phyloP scores from a whole-genome alignment of 1,140 invertebrate genomes.

The Dendroctonus ponderosae region DNA sequence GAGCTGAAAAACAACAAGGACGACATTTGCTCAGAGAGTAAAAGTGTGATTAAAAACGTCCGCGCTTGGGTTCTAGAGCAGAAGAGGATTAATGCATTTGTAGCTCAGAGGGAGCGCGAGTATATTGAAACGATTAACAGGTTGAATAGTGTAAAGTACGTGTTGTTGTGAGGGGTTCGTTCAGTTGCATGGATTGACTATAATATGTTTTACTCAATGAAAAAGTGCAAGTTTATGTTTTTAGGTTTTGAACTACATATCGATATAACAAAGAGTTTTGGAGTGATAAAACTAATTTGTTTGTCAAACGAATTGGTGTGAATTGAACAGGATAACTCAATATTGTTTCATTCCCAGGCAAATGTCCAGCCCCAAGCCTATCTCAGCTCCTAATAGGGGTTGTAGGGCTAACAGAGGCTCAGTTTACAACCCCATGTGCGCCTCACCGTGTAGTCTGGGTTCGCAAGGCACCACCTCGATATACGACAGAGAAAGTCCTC shows the following conservation, averaged over 20 bases:
- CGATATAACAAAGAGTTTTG: slow-evolving; percentile 8
- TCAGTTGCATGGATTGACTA: not conserved
- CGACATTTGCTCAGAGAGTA: slow-evolving; percentile 41
- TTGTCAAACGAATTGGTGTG: too few relatives aligned
- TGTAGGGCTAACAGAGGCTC: not conserved
- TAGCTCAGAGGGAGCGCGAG: slow-evolving; percentile 36
- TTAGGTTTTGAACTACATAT: too few relatives aligned
- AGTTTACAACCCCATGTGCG: slow-evolving; percentile 4
- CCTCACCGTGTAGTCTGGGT: slow-evolving; percentile 39
- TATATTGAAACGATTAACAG: slow-evolving; percentile 29
- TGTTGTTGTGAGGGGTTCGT: slow-evolving; percentile 9
- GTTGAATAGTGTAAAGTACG: slow-evolving; percentile 27
- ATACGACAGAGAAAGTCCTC: slow-evolving; percentile 31
- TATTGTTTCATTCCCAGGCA: too few relatives aligned
- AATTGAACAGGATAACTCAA: too few relatives aligned
- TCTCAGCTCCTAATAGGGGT: not conserved
- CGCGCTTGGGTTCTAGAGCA: slow-evolving; percentile 43
- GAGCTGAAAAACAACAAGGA: slow-evolving; percentile 39
- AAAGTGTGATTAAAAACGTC: slow-evolving; percentile 42
- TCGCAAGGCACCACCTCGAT: slow-evolving; percentile 38
- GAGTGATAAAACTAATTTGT: too few relatives aligned
- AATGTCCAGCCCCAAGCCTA: not conserved
- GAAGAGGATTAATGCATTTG: slow-evolving; percentile 41
- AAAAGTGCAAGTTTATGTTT: too few relatives aligned
- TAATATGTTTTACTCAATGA: not conserved